These are phyloP conservation scores for Alentia gelatinosa DNA, from an alignment of 2,888 invertebrate species.

Conservation along the genomic window DNA sequence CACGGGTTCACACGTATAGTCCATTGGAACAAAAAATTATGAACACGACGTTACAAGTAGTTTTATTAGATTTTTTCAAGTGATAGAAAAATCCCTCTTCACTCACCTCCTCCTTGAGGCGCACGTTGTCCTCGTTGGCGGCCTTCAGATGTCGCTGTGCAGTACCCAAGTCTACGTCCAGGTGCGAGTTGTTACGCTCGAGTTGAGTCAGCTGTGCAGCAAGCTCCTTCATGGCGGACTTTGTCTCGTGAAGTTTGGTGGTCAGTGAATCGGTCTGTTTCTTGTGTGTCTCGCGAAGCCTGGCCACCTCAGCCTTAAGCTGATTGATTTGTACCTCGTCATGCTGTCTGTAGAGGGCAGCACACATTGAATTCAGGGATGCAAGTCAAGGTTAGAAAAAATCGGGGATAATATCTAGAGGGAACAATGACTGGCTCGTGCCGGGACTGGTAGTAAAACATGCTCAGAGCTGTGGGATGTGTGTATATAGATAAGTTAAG, in stretches of 20 bases:
- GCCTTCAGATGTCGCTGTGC: conserved; percentile 69
- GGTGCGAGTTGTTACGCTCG: conserved; percentile 68
- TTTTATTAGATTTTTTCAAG: too few species aligned
- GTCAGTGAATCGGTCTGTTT: conserved; percentile 73
- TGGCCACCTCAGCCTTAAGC: conserved; percentile 71
- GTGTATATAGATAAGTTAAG: too few species aligned
- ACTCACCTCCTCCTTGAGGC: conserved; percentile 84
- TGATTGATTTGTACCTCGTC: conserved; percentile 67
- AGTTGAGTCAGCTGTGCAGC: conserved; percentile 71
- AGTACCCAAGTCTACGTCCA: conserved; percentile 70
- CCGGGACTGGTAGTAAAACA: too few species aligned
- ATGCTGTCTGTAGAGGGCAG: conserved; percentile 47
- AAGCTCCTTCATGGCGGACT: conserved; percentile 57
- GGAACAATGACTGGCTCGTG: too few species aligned
- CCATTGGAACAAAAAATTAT: too few species aligned
- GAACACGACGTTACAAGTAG: too few species aligned
- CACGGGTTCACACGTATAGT: too few species aligned
- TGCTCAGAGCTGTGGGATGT: too few species aligned
- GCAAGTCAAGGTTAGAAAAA: too few species aligned
- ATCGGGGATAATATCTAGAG: too few species aligned
- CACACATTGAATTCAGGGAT: too few species aligned
- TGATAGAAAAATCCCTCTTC: too few species aligned
- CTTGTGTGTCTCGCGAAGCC: conserved; percentile 68
- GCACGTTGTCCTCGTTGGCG: conserved; percentile 81
- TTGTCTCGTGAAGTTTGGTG: conserved; percentile 68